Percentiles rank a stretch among this genome's conserved stretches.
phyloP scores from a whole-genome alignment of 2,113 vertebrate species.

The Anser brachyrhynchus region DNA sequence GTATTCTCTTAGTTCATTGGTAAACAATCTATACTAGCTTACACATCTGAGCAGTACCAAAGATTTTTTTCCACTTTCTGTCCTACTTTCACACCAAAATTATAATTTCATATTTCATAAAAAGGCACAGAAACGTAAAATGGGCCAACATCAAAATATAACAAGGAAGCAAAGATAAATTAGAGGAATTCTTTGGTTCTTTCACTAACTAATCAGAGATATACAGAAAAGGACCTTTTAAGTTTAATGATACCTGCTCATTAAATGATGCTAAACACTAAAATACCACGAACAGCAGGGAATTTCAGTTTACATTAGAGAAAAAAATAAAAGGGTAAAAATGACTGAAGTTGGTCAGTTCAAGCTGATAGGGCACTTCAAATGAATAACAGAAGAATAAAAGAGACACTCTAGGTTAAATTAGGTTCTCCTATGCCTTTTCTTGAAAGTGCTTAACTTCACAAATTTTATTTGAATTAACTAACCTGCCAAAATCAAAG shows the following conservation, averaged over 20 bases:
- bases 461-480: conserved; percentile 97
- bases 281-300: conserved; percentile 90
- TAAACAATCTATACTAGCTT: conserved; percentile 62
- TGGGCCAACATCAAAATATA: conserved; percentile 80
- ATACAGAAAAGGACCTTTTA: conserved; percentile 86
- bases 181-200: conserved; percentile 83
- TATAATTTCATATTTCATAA: conserved; percentile 78
- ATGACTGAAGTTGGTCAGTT: conserved; percentile 98
- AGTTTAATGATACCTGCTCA: conserved; percentile 96
- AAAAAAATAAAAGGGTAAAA: conserved; percentile 93
- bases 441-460: conserved; percentile 89
- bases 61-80: conserved; percentile 60
- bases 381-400: conserved; percentile 91
- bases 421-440: conserved; percentile 91
- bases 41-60: conserved; percentile 28
- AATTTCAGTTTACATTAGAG: conserved; percentile 98
- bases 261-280: conserved; percentile 93
- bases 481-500: conserved; percentile 94
- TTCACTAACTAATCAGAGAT: conserved; percentile 84
- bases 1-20: background rate
- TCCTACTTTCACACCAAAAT: conserved; percentile 72
- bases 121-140: conserved; percentile 77
- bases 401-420: conserved; percentile 98
- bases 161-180: conserved; percentile 80
- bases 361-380: conserved; percentile 98